A percentile compares a stretch with the other conserved stretches of the same genome.
phyloP scores from a whole-genome alignment of 2,113 vertebrate genomes.

The Boulengeromyrus knoepffleri region DNA sequence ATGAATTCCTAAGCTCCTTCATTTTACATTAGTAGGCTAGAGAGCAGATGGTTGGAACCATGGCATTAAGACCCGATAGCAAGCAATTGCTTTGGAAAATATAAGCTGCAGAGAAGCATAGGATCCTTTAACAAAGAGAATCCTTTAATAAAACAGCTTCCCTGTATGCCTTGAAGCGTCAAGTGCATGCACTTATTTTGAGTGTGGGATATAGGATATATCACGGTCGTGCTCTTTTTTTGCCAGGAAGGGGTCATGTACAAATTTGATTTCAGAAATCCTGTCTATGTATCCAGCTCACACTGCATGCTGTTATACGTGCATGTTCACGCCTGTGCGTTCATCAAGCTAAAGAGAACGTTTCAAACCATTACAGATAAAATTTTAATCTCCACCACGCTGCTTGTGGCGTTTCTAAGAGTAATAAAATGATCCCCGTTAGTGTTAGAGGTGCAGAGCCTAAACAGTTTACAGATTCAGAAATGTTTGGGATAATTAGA shows the following conservation, averaged over 20 bases:
- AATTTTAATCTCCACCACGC: background rate
- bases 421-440: conserved; percentile 37
- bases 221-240: background rate
- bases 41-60: conserved; percentile 12
- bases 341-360: background rate
- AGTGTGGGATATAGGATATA: background rate
- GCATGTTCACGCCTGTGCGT: background rate
- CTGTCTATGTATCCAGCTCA: background rate
- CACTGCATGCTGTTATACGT: background rate
- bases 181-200: background rate
- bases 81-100: conserved; percentile 5
- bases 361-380: background rate
- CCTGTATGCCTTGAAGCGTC: background rate
- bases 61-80: background rate
- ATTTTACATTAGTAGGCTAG: conserved; percentile 21
- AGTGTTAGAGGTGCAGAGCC: conserved; percentile 48
- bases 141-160: background rate
- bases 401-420: background rate
- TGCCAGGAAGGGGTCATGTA: background rate
- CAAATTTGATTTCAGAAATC: background rate
- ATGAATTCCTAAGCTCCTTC: conserved; percentile 9
- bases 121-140: conserved; percentile 2
- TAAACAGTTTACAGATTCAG: conserved; percentile 49
- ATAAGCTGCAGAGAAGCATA: background rate
- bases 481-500: conserved; percentile 60